phyloP scores from a whole-genome alignment of 2,888 invertebrate genomes.

The Tiliacea citrago region DNA sequence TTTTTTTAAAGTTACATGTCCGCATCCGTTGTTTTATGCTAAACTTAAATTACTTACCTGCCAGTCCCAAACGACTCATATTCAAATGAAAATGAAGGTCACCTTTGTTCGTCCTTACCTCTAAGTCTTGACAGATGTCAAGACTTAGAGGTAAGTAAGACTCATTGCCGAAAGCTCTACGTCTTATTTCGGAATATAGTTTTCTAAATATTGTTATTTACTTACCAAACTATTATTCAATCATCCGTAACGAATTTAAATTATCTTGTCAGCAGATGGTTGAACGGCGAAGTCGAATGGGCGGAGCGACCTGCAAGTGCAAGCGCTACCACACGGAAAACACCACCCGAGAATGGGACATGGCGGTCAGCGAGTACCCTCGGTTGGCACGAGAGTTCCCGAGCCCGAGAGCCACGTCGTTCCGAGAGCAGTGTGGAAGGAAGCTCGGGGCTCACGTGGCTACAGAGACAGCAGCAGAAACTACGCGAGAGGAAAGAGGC shows the following conservation, averaged over 20 bases:
- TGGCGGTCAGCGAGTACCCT: conserved; percentile 85
- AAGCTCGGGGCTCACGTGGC: conserved; percentile 93
- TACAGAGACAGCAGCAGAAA: conserved; percentile 95
- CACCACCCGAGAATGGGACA: conserved; percentile 82
- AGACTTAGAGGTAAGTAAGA: too few species aligned
- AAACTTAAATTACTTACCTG: neutral
- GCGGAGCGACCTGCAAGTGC: conserved; percentile 79
- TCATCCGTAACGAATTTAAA: neutral
- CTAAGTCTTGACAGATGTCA: neutral
- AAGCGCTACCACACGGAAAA: conserved; percentile 76
- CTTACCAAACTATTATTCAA: neutral
- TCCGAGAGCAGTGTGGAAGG: conserved; percentile 84
- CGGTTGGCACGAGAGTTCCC: conserved; percentile 83
- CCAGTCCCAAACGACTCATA: neutral
- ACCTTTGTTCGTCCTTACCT: neutral
- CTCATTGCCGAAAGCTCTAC: neutral
- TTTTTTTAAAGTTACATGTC: conserved; percentile 13
- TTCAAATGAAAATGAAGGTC: neutral
- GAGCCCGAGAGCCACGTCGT: conserved; percentile 83
- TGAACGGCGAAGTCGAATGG: conserved; percentile 87
- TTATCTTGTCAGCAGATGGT: conserved; percentile 79
- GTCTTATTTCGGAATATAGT: neutral
- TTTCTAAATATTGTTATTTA: neutral
- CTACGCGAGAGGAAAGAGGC: conserved; percentile 94
- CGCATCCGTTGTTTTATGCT: conserved; percentile 8